Evolutionary conservation across 2,797 vertebrate species (phyloP).

Genomic region (Petrocephalus schoutedeni): DNA sequence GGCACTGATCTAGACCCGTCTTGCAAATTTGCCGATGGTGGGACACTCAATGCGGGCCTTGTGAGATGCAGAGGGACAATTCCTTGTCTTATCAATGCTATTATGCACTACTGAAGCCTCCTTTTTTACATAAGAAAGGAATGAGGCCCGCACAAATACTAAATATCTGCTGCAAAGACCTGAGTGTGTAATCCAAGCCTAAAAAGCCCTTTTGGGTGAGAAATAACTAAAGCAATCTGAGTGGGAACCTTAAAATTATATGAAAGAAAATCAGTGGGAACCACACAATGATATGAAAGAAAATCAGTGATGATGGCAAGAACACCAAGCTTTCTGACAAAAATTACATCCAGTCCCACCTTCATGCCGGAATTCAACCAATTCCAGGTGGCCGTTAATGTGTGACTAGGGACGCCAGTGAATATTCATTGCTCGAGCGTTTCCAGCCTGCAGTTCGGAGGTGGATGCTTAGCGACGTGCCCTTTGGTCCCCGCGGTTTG

Average conservation of each 20-base stretch:
- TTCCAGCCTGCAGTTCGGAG: not conserved
- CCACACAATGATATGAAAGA: not conserved
- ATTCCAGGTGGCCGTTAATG: slow-evolving; percentile 7
- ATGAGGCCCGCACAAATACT: not conserved
- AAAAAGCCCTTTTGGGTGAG: not conserved
- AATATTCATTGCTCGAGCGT: not conserved
- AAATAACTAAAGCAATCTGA: not conserved
- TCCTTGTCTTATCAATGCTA: not conserved
- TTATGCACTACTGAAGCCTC: not conserved
- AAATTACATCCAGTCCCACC: not conserved
- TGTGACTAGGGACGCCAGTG: not conserved
- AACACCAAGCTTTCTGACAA: not conserved
- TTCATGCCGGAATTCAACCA: not conserved
- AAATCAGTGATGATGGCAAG: not conserved
- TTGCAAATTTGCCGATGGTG: not conserved
- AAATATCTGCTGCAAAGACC: not conserved
- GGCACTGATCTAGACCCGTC: not conserved
- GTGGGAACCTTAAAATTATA: not conserved
- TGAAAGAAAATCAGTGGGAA: not conserved
- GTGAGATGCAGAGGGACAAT: not conserved
- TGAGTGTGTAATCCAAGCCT: not conserved
- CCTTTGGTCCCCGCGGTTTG: not conserved
- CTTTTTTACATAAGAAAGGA: not conserved
- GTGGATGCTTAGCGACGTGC: not conserved
- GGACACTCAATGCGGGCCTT: slow-evolving; percentile 11